Evolutionary conservation across 2,888 invertebrate genomes (phyloP).

Genomic region (Morpho achilles): DNA sequence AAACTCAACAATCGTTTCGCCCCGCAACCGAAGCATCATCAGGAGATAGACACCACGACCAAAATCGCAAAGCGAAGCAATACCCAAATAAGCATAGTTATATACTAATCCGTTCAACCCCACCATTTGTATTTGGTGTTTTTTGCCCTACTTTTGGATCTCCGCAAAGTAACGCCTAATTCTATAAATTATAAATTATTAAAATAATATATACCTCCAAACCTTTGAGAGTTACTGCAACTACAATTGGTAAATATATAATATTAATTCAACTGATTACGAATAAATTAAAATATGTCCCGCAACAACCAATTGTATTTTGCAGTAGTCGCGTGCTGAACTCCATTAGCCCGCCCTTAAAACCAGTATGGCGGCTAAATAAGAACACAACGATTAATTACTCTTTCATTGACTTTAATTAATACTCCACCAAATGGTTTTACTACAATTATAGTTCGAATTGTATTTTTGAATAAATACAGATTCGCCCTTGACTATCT

Average conservation of each 20-base stretch:
- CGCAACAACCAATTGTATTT: slow-evolving; percentile 67
- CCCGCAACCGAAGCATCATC: too few species aligned
- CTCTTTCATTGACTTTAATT: slow-evolving; percentile 7
- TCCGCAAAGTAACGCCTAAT: too few species aligned
- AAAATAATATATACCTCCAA: background rate
- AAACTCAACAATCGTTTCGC: too few species aligned
- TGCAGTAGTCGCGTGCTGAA: slow-evolving; percentile 62
- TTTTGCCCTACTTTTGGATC: too few species aligned
- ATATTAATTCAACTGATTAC: background rate
- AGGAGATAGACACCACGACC: too few species aligned
- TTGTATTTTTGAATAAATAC: too few species aligned
- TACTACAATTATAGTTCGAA: background rate
- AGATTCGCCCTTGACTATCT: too few species aligned
- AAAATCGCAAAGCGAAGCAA: too few species aligned
- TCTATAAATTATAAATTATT: too few species aligned
- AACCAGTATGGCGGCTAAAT: slow-evolving; percentile 47
- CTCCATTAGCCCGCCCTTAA: slow-evolving; percentile 67
- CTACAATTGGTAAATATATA: background rate
- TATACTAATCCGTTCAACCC: too few species aligned
- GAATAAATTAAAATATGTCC: slow-evolving; percentile 39
- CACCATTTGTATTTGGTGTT: too few species aligned
- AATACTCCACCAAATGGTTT: slow-evolving; percentile 1
- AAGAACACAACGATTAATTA: slow-evolving; percentile 4
- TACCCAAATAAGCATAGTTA: too few species aligned
- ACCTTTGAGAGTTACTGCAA: background rate